Evolutionary conservation across 1,140 invertebrate genomes (phyloP), one percentile per base, ranked within the genome.

Genomic region (Ceratina calcarata): DNA sequence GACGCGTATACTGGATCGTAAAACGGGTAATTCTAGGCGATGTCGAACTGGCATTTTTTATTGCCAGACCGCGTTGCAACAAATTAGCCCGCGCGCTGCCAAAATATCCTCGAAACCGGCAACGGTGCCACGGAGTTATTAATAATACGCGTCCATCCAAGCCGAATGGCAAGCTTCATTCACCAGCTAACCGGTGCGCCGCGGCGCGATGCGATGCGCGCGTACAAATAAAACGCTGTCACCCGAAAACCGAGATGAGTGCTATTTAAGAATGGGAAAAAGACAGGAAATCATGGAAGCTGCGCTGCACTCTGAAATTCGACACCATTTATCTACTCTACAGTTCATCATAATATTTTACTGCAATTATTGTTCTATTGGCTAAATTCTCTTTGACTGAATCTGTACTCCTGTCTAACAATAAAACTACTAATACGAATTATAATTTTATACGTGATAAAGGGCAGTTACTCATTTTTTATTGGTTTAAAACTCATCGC

Each of bases 71-170:
- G 84, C 84, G 78, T 77, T 69, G 10, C 32, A 20, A 27, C 72
- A 78, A 58, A 70, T 76, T 20, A n/a, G 76, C 67, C 61, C 37
- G 51, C 24, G 15, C 61, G 87, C 77, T 83, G 87, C 88, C 84
- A 89, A 90, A 91, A 90, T 91, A 90, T 90, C 89, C 77, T 85
- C 76, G 82, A 88, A 90, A 85, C 84, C 58, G 67, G 84, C 86
- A 92, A 90, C 84, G 87, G 84, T 92, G 91, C 81, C 90, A 90
- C 87, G 89, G 87, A 45, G 37, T 45, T 45, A 90, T 93, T 93
- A 93, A 92, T 92, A 93, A 92, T 93, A 92, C 86, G 81, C 84
- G 65, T 77, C 84, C 89, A 89, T 88, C 78, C 74, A 68, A 82
- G 16, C 15, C 53, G 22, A 74, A 85, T 86, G 82, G 84, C 84